These are phyloP conservation scores for Clavelina lepadiformis DNA, from an alignment of 23 tunicate genomes.

Conservation along the genomic window DNA sequence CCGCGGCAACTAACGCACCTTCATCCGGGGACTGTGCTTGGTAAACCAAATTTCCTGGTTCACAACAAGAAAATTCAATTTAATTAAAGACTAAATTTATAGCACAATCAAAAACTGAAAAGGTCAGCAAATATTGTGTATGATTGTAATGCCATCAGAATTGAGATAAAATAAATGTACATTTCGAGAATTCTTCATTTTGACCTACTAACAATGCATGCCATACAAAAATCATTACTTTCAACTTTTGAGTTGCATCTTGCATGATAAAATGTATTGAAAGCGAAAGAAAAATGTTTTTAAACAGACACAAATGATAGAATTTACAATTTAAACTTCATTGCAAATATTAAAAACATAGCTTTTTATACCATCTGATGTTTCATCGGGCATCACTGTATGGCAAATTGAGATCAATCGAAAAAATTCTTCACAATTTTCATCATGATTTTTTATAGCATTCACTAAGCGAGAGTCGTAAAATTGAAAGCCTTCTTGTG, in stretches of 20 bases:
- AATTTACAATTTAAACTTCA: too few relatives aligned
- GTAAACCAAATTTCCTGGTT: conserved; percentile 64
- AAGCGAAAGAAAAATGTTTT: too few relatives aligned
- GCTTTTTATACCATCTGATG: conserved; percentile 55
- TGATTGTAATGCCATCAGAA: not conserved
- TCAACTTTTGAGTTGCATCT: too few relatives aligned
- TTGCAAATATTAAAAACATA: too few relatives aligned
- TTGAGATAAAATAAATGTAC: too few relatives aligned
- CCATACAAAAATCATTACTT: too few relatives aligned
- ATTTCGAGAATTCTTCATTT: too few relatives aligned
- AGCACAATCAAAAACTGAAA: not conserved
- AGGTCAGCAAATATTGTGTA: not conserved
- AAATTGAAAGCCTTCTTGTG: conserved; percentile 54
- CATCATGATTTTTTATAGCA: conserved; percentile 26
- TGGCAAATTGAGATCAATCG: conserved; percentile 87
- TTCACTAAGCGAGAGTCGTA: conserved; percentile 54
- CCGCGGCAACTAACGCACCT: conserved; percentile 95
- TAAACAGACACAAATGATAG: too few relatives aligned
- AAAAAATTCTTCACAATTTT: conserved; percentile 53
- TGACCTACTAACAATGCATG: too few relatives aligned
- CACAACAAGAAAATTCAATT: too few relatives aligned
- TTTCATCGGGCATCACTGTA: conserved; percentile 96
- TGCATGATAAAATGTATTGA: too few relatives aligned
- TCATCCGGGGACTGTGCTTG: conserved; percentile 99
- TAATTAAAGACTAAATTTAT: not conserved